A percentile compares a stretch with the other conserved stretches of the same genome.
Evolutionary conservation across 2,797 vertebrate species (phyloP).

Genomic region (Taenioides sp.): DNA sequence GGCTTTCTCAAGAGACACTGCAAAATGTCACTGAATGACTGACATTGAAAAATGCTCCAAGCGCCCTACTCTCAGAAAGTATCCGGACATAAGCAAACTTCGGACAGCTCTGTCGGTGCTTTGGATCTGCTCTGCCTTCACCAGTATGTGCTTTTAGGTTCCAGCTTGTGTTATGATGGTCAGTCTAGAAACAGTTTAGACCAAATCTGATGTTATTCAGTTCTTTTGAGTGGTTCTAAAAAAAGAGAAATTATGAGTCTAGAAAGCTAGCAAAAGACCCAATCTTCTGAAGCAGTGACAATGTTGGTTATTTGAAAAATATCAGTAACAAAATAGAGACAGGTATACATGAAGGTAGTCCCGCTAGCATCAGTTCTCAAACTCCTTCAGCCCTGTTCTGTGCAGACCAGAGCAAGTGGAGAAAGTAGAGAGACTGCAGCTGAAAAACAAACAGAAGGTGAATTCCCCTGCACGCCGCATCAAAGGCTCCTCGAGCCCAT

Average conservation of each 20-base stretch:
- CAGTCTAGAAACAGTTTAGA: constrained; percentile 10
- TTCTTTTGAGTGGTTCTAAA: background rate
- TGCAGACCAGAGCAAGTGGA: constrained; percentile 9
- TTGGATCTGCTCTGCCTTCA: too few species aligned
- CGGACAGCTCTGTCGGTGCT: background rate
- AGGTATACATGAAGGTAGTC: background rate
- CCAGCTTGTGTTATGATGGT: constrained; percentile 18
- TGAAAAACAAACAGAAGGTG: constrained; percentile 41
- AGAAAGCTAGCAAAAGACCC: background rate
- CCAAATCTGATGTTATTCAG: constrained; percentile 21
- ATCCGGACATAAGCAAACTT: background rate
- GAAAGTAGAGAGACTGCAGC: constrained; percentile 28
- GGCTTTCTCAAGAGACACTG: constrained; percentile 17
- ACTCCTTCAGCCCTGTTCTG: constrained; percentile 6
- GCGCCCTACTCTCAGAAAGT: background rate
- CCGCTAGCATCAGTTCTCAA: constrained; percentile 1
- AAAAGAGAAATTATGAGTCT: background rate
- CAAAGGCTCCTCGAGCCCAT: constrained; percentile 63
- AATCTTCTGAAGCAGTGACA: background rate
- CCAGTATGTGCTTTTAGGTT: constrained; percentile 3
- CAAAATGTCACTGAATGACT: constrained; percentile 2
- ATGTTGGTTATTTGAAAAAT: background rate
- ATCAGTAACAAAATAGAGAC: background rate
- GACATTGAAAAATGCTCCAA: constrained; percentile 10
- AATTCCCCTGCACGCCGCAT: constrained; percentile 57